Conservation (phyloP, 2,797 vertebrate genomes). For the Enteromius paludinosus region DNA sequence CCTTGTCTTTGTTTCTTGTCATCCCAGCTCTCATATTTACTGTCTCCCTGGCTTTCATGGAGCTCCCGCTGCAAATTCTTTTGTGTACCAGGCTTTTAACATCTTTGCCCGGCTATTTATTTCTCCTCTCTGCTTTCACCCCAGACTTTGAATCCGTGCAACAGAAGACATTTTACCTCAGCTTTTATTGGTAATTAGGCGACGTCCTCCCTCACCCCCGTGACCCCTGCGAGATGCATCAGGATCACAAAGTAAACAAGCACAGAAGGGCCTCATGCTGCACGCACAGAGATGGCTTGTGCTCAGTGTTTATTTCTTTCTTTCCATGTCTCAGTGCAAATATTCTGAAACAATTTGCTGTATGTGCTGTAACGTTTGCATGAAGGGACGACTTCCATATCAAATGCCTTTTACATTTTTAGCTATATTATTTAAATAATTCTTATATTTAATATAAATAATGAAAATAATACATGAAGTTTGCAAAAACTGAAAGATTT, state of each 20-base stretch:
- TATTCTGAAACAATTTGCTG: neutral
- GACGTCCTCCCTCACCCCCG: constrained; percentile 37
- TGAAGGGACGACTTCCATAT: neutral
- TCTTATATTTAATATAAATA: neutral
- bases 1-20: constrained; percentile 74
- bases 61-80: constrained; percentile 63
- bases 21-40: constrained; percentile 72
- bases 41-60: constrained; percentile 67
- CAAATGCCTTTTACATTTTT: neutral
- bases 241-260: constrained; percentile 47
- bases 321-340: neutral
- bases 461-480: no score
- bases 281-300: neutral
- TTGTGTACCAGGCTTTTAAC: constrained; percentile 66
- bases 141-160: constrained; percentile 49
- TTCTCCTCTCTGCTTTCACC: constrained; percentile 61
- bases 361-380: neutral
- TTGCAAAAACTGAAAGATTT: no score
- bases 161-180: constrained; percentile 41
- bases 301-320: constrained; percentile 11
- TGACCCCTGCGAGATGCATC: constrained; percentile 39
- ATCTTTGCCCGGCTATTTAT: constrained; percentile 69
- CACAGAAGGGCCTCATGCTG: constrained; percentile 1
- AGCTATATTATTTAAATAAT: neutral
- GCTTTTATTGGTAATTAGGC: constrained; percentile 52